Percentiles rank a stretch among this genome's conserved stretches.
phyloP scores from a whole-genome alignment of 2,888 invertebrate genomes.

The Agrochola lychnidis region DNA sequence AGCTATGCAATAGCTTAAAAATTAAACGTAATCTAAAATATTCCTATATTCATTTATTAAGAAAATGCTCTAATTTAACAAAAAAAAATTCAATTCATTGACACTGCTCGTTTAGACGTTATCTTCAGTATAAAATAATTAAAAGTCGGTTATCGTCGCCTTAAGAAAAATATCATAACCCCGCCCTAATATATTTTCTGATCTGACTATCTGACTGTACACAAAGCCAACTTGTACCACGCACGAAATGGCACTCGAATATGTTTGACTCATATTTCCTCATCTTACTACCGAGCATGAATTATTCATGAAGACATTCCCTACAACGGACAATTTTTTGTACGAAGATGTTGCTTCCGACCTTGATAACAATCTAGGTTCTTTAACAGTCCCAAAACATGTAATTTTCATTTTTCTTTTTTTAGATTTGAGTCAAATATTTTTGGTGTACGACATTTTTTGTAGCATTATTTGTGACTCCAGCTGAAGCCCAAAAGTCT shows the following conservation, averaged over 20 bases:
- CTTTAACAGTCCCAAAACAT: constrained; percentile 48
- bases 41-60: no score
- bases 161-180: constrained; percentile 9
- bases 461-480: neutral
- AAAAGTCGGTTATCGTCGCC: no score
- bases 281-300: constrained; percentile 76
- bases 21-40: no score
- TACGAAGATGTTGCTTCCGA: constrained; percentile 70
- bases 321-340: constrained; percentile 71
- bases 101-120: no score
- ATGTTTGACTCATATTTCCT: constrained; percentile 72
- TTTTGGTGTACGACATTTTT: neutral
- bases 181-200: constrained; percentile 19
- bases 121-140: no score
- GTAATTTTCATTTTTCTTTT: constrained; percentile 37
- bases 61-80: no score
- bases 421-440: neutral
- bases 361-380: constrained; percentile 71
- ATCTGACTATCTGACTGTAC: constrained; percentile 53
- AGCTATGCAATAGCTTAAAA: no score
- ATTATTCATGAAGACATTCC: constrained; percentile 77
- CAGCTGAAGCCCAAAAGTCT: neutral
- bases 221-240: constrained; percentile 66
- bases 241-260: constrained; percentile 72
- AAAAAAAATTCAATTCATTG: no score